Percentiles rank a stretch among this genome's conserved stretches.
These are phyloP conservation scores for Carabus problematicus DNA, from an alignment of 2,888 invertebrate species.

Conservation along the genomic window DNA sequence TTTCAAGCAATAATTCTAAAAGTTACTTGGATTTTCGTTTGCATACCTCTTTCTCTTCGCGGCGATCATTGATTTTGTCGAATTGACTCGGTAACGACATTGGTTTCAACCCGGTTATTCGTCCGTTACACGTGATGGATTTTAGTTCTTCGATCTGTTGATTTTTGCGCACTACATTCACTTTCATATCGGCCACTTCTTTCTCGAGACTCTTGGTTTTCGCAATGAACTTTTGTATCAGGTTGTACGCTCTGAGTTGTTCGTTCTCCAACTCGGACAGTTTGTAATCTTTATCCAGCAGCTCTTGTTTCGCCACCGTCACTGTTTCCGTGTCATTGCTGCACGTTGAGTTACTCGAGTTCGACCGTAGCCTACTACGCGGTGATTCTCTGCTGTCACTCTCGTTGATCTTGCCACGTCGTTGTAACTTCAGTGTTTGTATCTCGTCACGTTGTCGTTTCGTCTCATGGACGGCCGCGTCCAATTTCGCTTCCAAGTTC, in stretches of 20 bases:
- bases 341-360: constrained; percentile 14
- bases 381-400: background rate
- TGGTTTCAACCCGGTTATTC: background rate
- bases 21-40: constrained; percentile 1
- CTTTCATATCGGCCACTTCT: constrained; percentile 54
- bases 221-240: constrained; percentile 57
- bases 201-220: constrained; percentile 53
- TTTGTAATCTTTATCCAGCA: constrained; percentile 46
- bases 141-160: constrained; percentile 48
- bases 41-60: constrained; percentile 32
- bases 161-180: constrained; percentile 52
- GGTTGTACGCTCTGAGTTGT: constrained; percentile 57
- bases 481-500: constrained; percentile 54
- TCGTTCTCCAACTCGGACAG: constrained; percentile 56
- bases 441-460: constrained; percentile 44
- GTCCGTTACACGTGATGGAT: background rate
- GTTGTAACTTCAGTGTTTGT: constrained; percentile 33
- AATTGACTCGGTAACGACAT: background rate
- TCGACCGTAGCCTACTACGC: constrained; percentile 8
- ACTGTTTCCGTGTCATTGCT: constrained; percentile 2
- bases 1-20: background rate
- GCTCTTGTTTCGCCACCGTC: background rate
- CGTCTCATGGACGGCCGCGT: constrained; percentile 45
- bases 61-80: background rate
- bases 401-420: constrained; percentile 3